phyloP scores from a whole-genome alignment of 2,888 invertebrate species.

The Cartodere bifasciata region DNA sequence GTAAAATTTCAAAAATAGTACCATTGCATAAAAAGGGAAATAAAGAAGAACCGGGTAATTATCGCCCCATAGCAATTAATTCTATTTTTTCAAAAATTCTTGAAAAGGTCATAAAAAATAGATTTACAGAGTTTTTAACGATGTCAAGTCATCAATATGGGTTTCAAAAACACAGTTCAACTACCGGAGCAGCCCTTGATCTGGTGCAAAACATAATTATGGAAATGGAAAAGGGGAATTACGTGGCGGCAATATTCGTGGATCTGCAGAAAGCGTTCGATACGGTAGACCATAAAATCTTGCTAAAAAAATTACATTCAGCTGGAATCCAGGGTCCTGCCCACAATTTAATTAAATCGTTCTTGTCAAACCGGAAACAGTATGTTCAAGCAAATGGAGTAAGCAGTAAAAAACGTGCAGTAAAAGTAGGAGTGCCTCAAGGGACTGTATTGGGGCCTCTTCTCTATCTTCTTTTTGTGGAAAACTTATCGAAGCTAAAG shows the following conservation, averaged over 20 bases:
- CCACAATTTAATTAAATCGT: conserved; percentile 1
- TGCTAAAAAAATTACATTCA: neutral
- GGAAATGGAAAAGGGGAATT: conserved; percentile 2
- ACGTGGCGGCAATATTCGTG: conserved; percentile 2
- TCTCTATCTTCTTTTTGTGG: conserved; percentile 1
- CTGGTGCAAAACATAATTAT: conserved; percentile 2
- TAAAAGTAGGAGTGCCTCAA: conserved; percentile 1
- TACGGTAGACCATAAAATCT: no score
- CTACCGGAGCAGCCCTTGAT: conserved; percentile 2
- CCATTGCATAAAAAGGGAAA: no score
- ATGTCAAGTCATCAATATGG: neutral
- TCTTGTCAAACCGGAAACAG: conserved; percentile 1
- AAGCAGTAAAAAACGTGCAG: conserved; percentile 1
- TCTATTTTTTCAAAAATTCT: no score
- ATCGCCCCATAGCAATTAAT: no score
- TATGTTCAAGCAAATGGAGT: conserved; percentile 2
- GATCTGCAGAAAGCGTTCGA: conserved; percentile 3
- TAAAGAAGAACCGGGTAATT: no score
- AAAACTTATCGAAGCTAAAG: conserved; percentile 2
- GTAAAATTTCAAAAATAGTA: no score
- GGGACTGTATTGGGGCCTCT: no score
- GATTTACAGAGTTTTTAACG: conserved; percentile 1
- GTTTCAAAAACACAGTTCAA: conserved; percentile 3
- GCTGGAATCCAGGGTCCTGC: conserved; percentile 3
- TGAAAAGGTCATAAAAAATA: neutral